phyloP scores from a whole-genome alignment of 2,113 vertebrate species.

The Gallinago jamesoni region DNA sequence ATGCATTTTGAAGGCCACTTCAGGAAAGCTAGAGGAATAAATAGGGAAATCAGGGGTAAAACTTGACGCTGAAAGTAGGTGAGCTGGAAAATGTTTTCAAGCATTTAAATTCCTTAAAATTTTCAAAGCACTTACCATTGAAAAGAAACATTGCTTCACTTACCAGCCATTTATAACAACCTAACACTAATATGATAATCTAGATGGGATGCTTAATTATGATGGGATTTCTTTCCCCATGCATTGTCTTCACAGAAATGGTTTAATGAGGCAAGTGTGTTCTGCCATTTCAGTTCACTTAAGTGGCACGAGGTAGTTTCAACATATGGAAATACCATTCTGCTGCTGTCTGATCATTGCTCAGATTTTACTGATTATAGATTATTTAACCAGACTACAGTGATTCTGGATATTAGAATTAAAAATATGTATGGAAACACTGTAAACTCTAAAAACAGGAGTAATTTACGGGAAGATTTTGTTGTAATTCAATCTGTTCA shows the following conservation, averaged over 20 bases:
- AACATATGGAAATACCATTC: background rate
- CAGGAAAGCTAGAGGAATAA: background rate
- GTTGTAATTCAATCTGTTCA: background rate
- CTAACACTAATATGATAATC: conserved; percentile 42
- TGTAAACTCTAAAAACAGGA: background rate
- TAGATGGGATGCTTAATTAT: conserved; percentile 20
- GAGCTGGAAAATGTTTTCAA: background rate
- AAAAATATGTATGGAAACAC: background rate
- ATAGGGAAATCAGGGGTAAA: background rate
- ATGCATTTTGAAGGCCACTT: background rate
- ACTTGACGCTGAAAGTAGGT: background rate
- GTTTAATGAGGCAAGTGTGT: conserved; percentile 15
- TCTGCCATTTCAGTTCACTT: conserved; percentile 11
- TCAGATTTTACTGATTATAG: conserved; percentile 18
- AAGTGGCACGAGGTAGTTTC: background rate
- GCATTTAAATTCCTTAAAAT: background rate
- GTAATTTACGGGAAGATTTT: background rate
- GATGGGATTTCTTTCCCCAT: background rate
- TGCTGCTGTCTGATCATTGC: background rate
- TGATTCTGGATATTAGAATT: background rate
- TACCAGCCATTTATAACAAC: background rate
- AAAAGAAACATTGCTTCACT: background rate
- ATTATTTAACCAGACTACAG: conserved; percentile 24
- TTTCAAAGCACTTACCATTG: background rate
- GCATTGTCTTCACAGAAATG: background rate